Evolutionary conservation across 1,140 invertebrate genomes (phyloP), one percentile per base, ranked within the genome.

Genomic region (Cardiocondyla obscurior): DNA sequence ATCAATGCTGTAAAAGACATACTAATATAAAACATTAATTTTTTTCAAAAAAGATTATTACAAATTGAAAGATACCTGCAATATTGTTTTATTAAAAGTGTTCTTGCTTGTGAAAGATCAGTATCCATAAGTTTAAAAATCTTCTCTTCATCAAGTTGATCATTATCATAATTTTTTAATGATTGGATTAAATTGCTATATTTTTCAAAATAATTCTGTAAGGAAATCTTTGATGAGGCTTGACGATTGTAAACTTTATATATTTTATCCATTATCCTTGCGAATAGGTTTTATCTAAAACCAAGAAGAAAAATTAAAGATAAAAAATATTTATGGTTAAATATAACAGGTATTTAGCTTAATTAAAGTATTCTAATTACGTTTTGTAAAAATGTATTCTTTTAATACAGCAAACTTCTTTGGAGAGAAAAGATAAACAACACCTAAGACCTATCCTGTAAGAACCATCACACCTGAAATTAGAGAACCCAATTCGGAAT

Each of bases 161-260:
- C 7, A 3, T 16, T 3, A 8, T 58, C 4, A n/a, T 70, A 25
- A 49, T 16, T 58, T 8, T 51, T n/a, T 3, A 12, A 2, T 3
- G 67, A 70, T 0, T 60, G 33, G 8, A 87, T 30, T 7, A 81
- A 6, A 8, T 72, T 49, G 0, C 19, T 8, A 58, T 88, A 90
- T 2, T 84, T n/a, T 4, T 79, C 5, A 46, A 90, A 90, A 46
- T 90, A 90, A 67, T 83, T 46, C 0, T 84, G 85, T 16, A 90
- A 25, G 0, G 49, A 46, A 10, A 90, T 53, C 8, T 84, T 87
- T 14, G 49, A 0, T 7, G 89, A 88, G 19, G 88, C 69, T 10
- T 84, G 85, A 8, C 46, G 53, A 69, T 83, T 64, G 39, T 87
- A 88, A 30, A 42, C 3, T 16, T 53, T 79, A 57, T 88, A 88